Conservation (phyloP, 2,113 vertebrate species). For the western clawed frog (Xenopus tropicalis) region UCB_Xtro_10.0 CM004444.2:17944501-17945000, state of each 20-base stretch:
- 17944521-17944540: too few species aligned
- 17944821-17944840: neutral
- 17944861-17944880: conserved; percentile 9
- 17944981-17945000: conserved; percentile 14
- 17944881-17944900: conserved; percentile 2
- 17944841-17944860: conserved; percentile 9
- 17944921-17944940: conserved; percentile 20
- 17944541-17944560: too few species aligned
- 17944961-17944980: neutral
- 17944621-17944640: too few species aligned
- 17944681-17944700: too few species aligned
- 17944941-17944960: conserved; percentile 10
- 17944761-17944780: too few species aligned
- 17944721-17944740: too few species aligned
- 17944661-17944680: too few species aligned
- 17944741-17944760: too few species aligned
- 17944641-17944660: too few species aligned
- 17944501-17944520: too few species aligned
- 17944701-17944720: too few species aligned
- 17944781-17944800: too few species aligned
- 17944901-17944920: neutral
- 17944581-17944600: neutral
- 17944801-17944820: neutral
- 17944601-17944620: neutral
- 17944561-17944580: neutral